Conservation (phyloP, 2,113 vertebrate species). For the Austrofundulus limnaeus region DNA sequence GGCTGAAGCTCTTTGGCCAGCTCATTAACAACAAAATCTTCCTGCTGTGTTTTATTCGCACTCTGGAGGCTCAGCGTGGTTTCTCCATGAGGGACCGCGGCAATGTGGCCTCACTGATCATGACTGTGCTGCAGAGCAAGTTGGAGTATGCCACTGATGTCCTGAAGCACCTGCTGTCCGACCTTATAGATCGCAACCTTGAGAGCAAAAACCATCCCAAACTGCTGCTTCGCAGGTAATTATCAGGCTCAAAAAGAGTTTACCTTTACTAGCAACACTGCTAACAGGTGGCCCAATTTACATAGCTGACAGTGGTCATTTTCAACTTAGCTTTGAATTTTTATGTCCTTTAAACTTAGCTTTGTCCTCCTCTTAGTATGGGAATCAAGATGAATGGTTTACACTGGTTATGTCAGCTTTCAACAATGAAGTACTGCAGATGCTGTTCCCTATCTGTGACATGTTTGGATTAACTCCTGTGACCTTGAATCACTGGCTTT, state of each 20-base stretch:
- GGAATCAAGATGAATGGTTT: slow-evolving; percentile 6
- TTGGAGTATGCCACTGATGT: slow-evolving; percentile 96
- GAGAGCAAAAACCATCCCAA: slow-evolving; percentile 99
- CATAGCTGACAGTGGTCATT: not conserved
- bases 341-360: not conserved
- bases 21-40: slow-evolving; percentile 98
- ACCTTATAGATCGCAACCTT: slow-evolving; percentile 98
- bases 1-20: slow-evolving; percentile 94
- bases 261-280: not conserved
- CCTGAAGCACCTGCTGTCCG: slow-evolving; percentile 94
- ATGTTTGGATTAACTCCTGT: slow-evolving; percentile 61
- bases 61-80: slow-evolving; percentile 92
- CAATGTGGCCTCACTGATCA: slow-evolving; percentile 96
- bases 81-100: slow-evolving; percentile 98
- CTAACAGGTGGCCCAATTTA: not conserved
- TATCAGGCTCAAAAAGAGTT: not conserved
- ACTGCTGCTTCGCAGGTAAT: slow-evolving; percentile 92
- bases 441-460: slow-evolving; percentile 42
- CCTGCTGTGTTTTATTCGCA: slow-evolving; percentile 95
- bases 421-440: slow-evolving; percentile 18
- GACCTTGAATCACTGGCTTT: slow-evolving; percentile 65
- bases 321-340: not conserved
- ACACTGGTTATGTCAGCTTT: not conserved
- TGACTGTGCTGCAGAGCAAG: slow-evolving; percentile 97
- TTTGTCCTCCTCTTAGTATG: not conserved